phyloP scores from a whole-genome alignment of 2,888 invertebrate species.

The Plusia festucae region DNA sequence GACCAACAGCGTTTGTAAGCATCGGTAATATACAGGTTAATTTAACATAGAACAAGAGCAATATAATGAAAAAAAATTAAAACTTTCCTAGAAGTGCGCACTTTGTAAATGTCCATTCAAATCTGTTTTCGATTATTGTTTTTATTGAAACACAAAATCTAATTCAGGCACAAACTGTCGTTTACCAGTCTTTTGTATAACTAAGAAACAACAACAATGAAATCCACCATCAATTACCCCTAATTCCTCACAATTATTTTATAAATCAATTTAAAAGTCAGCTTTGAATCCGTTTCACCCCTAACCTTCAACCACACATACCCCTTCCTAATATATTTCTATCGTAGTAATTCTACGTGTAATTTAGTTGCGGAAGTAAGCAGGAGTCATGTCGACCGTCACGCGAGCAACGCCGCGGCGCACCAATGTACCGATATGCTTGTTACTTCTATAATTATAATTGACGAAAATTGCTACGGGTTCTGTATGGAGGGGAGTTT shows the following conservation, averaged over 20 bases:
- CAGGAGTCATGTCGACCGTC: constrained; percentile 73
- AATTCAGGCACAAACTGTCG: not conserved
- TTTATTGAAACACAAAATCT: not conserved
- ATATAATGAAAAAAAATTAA: not conserved
- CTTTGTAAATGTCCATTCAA: not conserved
- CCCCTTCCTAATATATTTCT: constrained; percentile 66
- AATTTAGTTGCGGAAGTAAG: constrained; percentile 82
- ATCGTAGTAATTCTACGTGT: constrained; percentile 71
- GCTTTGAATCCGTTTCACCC: constrained; percentile 29
- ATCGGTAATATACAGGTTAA: not conserved
- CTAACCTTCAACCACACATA: constrained; percentile 43
- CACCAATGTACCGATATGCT: constrained; percentile 57
- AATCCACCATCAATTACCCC: constrained; percentile 5
- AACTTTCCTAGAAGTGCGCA: not conserved
- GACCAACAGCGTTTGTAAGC: not conserved
- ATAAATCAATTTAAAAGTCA: constrained; percentile 15
- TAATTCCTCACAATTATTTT: constrained; percentile 8
- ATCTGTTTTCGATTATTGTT: not conserved
- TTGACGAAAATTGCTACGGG: constrained; percentile 35
- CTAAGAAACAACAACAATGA: constrained; percentile 1
- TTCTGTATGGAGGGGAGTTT: constrained; percentile 31
- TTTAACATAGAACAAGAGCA: not conserved
- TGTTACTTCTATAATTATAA: constrained; percentile 53
- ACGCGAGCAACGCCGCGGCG: constrained; percentile 61
- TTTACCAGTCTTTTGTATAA: not conserved